Base-by-base conservation (phyloP, 2,888 invertebrate species). In the Boloria selene region DNA sequence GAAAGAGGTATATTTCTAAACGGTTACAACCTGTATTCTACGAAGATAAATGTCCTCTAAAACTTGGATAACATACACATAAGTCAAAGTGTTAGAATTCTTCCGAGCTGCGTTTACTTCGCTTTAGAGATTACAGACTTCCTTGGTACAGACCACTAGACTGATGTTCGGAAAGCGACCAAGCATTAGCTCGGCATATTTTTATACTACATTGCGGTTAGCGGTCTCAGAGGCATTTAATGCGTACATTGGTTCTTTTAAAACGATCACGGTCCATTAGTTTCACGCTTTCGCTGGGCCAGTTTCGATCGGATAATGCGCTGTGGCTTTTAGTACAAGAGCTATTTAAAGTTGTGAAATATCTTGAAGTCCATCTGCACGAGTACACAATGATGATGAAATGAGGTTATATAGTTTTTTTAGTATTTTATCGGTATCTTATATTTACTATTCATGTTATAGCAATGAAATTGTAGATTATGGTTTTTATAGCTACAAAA, bases 181-280 rank as follows among this genome's bases (percentile, higher is more conserved):
- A 31, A 18, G 16, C 17, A 17, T 16, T 58, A 47, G 17, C 55
- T 55, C 51, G 51, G 45, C 44, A 64, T 64, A 64, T 52, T 64
- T 55, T 58, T 58, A 64, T 45, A 50, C 17, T 22, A 17, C 18
- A 47, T 60, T 58, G n/a, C 16, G 13, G 18, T 52, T 53, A 64
- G 38, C 44, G 31, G 49, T 59, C 45, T 52, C n/a, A 52, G 58
- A 59, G 61, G 45, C 58, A 55, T 51, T 64, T 54, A 62, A 64
- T 47, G 58, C 53, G 54, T 49, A 50, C 67, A 64, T 59, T 56
- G 53, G 59, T 76, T 75, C 77, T 78, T 77, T 79, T 75, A 75
- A 77, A 79, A 77, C 75, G 73, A 71, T 74, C 74, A 72, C 73
- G 68, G 68, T 78, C 78, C 79, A 80, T 82, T 81, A 80, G 77